phyloP scores from a whole-genome alignment of 2,888 invertebrate species.

The Melinaea marsaeus region DNA sequence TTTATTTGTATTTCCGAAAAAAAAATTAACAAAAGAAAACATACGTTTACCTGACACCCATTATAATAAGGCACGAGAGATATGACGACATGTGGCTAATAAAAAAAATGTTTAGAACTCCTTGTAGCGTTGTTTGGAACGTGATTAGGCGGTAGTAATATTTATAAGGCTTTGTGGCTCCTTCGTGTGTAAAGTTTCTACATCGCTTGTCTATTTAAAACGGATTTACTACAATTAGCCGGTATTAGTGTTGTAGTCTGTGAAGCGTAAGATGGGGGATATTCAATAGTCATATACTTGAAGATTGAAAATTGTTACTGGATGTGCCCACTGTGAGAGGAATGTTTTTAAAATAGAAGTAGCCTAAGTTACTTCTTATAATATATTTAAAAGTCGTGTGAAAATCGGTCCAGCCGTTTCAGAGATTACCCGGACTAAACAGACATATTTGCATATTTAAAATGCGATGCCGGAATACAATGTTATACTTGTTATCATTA shows the following conservation, averaged over 20 bases:
- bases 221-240: conserved; percentile 67
- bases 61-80: conserved; percentile 73
- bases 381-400: too few relatives aligned
- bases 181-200: conserved; percentile 62
- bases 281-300: conserved; percentile 9
- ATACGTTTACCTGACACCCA: conserved; percentile 68
- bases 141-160: conserved; percentile 64
- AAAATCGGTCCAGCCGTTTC: too few relatives aligned
- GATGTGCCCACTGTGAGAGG: too few relatives aligned
- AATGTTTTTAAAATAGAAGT: too few relatives aligned
- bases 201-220: conserved; percentile 59
- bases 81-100: conserved; percentile 62
- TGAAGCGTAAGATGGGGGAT: conserved; percentile 42
- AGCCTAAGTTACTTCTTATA: too few relatives aligned
- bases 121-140: conserved; percentile 50
- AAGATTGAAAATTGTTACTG: conserved; percentile 2
- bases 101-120: conserved; percentile 31
- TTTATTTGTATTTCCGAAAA: conserved; percentile 74
- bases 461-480: conserved; percentile 33
- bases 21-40: conserved; percentile 64
- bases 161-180: conserved; percentile 54
- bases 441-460: conserved; percentile 18
- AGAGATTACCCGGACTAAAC: too few relatives aligned
- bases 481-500: conserved; percentile 53
- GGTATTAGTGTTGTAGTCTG: conserved; percentile 43